Conservation (phyloP, 2,888 invertebrate genomes). For the Meloe dianella region DNA sequence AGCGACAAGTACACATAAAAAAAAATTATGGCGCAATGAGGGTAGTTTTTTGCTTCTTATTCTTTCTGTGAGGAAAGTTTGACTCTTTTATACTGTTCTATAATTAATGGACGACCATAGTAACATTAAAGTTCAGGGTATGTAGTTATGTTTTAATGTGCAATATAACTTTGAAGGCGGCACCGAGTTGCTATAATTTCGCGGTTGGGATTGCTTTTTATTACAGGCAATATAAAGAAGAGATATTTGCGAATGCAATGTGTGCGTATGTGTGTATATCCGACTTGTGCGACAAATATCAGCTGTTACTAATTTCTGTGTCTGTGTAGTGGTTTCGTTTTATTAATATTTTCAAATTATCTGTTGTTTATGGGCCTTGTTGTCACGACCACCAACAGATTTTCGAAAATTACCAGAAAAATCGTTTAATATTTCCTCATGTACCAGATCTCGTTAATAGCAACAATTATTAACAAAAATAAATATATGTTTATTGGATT, state of each 20-base stretch:
- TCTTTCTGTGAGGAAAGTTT: neutral
- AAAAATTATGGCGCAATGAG: neutral
- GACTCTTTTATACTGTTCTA: constrained; percentile 11
- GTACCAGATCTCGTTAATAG: neutral
- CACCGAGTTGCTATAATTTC: constrained; percentile 10
- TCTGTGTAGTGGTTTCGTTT: constrained; percentile 16
- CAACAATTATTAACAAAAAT: neutral
- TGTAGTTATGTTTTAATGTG: constrained; percentile 28
- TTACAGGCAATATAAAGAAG: constrained; percentile 25
- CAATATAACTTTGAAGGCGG: constrained; percentile 22
- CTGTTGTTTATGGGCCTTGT: constrained; percentile 24
- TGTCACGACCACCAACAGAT: neutral
- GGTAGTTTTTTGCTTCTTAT: neutral
- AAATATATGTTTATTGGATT: neutral
- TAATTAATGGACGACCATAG: constrained; percentile 27
- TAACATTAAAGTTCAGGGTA: constrained; percentile 21
- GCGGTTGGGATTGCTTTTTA: constrained; percentile 10
- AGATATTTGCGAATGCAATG: constrained; percentile 29
- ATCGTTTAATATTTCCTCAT: neutral
- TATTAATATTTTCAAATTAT: constrained; percentile 21
- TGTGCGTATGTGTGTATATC: neutral
- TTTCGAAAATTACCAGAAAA: neutral
- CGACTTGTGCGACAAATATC: constrained; percentile 26
- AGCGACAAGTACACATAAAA: neutral
- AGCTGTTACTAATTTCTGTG: constrained; percentile 28